Base-by-base conservation (phyloP, 1,140 invertebrate genomes). In the Cherax destructor region DNA sequence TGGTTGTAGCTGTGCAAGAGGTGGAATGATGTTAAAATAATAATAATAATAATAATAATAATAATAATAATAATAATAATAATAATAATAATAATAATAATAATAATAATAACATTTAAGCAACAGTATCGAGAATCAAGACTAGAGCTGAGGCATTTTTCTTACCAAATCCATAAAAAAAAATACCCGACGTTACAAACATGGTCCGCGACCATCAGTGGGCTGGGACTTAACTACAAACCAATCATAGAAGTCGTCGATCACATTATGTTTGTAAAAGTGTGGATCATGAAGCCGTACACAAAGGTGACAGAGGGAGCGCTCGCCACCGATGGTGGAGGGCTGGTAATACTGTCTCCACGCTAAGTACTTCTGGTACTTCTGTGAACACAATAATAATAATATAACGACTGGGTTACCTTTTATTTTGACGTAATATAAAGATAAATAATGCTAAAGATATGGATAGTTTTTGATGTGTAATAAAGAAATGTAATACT, bases 241-340 rank as follows among this genome's bases (percentile, higher is more conserved):
- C 91, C 91, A 92, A 41, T 81, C 30, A 7, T 76, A 50, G 18
- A 92, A 92, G 69, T 92, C 78, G 7, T 88, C 30, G 78, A 88
- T 78, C 10, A 88, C 80, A 61, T 92, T 83, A 41, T 69, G 21
- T 10, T 65, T 9, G 50, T 84, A 83, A 59, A 92, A 92, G 16
- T 21, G 50, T n/a, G 91, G 78, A 52, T 87, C 77, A 50, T 88
- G 85, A 11, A 92, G 85, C 72, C 79, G 92, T 92, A 21, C 83
- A 41, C 61, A 93, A 93, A 65, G 94, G 89, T 76, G 93, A 74
- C 92, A 87, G 74, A 49, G 94, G 93, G 50, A 85, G 77, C 72
- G 88, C 24, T 79, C 93, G 91, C 72, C 92, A 56, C 24, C 91
- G 78, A 47, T 93, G 93, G 92, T 94, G 86, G 87, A 94, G 93